Base-by-base conservation (phyloP, 1,140 invertebrate species). In the Aphis craccivora region DNA sequence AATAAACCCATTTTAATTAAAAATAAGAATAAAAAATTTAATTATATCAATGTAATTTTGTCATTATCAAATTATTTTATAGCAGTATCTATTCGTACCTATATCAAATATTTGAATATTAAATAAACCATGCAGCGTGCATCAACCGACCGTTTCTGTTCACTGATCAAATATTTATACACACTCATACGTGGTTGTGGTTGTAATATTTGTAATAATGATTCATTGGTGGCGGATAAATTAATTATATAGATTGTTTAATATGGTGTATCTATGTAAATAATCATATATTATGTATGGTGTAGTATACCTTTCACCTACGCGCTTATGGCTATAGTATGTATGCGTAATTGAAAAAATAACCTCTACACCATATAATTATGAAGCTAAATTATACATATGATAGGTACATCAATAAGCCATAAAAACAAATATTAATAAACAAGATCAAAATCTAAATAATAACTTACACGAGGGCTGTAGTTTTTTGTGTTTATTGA, bases 361-460 rank as follows among this genome's bases (percentile, higher is more conserved):
- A 48, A 45, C 83, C 45, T 48, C 30, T 23, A 8, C 40, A 25
- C 86, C 9, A 35, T 87, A 87, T 87, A 87, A 87, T 87, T 87
- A 87, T 48, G 14, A 7, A 51, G n/a, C 14, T 22, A 48, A 87
- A 87, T n/a, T 20, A 48, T 48, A 48, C 86, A n/a, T 48, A 86
- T 14, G 25, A 87, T 51, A 48, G 37, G 40, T 23, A n/a, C 45
- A 48, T 45, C 43, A n/a, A n/a, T 87, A 30, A 48, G 14, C 45
- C 18, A n/a, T 45, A 86, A 87, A 87, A 87, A 87, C 86, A 87
- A 87, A 87, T 87, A 87, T 87, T 87, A 87, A 87, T 87, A 87
- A 48, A 87, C 14, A 30, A 48, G 86, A 87, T 87, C 45, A 4
- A 87, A n/a, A 87, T 87, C 43, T 48, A 87, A 48, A 87, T 87